phyloP scores from a whole-genome alignment of 2,113 vertebrate species.

The Trogon surrucura region DNA sequence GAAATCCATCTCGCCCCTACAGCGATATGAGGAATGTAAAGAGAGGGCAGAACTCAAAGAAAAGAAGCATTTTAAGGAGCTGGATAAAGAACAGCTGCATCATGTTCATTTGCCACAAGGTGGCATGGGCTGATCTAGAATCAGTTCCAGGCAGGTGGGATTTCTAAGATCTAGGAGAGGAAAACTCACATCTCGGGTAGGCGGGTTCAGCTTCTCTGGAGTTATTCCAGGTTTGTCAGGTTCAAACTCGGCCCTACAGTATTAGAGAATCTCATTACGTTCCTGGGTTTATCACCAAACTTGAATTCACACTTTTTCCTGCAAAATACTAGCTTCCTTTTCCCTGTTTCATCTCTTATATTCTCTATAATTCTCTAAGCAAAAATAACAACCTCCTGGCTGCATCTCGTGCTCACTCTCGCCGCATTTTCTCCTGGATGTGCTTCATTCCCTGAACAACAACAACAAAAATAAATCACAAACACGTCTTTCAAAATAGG shows the following conservation, averaged over 20 bases:
- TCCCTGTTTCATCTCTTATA: background rate
- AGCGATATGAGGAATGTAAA: background rate
- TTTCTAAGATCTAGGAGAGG: background rate
- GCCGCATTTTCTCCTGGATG: background rate
- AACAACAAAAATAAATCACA: background rate
- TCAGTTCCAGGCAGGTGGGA: background rate
- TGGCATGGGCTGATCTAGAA: background rate
- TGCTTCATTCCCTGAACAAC: background rate
- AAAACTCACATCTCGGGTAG: background rate
- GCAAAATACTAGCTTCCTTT: background rate
- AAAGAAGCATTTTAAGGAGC: background rate
- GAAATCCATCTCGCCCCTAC: background rate
- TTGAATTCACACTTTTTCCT: background rate
- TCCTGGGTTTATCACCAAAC: background rate
- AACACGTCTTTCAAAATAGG: rapidly evolving
- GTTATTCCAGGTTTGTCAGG: rapidly evolving
- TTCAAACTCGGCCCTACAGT: background rate
- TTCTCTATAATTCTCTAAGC: background rate
- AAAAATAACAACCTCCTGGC: background rate
- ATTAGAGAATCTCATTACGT: background rate
- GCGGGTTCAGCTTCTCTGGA: background rate
- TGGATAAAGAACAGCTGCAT: background rate
- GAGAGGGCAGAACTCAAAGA: background rate
- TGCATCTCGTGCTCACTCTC: background rate
- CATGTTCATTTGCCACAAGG: background rate